A percentile compares a stretch with the other conserved stretches of the same genome.
Evolutionary conservation across 2,888 invertebrate genomes (phyloP).

Genomic region (Pyrocoelia pectoralis): DNA sequence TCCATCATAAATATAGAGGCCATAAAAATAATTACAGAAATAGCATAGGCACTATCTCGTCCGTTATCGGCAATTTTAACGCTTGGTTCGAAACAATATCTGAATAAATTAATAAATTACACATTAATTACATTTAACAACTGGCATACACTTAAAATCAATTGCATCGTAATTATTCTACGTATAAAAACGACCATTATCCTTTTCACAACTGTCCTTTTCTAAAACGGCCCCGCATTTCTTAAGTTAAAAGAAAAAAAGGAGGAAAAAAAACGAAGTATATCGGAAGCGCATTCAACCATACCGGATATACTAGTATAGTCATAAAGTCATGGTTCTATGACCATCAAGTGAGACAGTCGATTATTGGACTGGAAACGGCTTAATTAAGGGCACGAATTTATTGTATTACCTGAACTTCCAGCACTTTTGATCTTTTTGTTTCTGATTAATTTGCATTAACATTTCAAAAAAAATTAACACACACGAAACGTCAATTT

Average conservation of each 20-base stretch:
- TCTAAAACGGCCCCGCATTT: conserved; percentile 22
- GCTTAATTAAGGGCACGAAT: conserved; percentile 42
- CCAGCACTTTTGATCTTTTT: conserved; percentile 27
- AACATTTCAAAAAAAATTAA: too few species aligned
- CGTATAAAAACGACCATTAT: conserved; percentile 47
- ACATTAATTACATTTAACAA: conserved; percentile 60
- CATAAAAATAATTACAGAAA: conserved; percentile 38
- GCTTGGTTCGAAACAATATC: conserved; percentile 60
- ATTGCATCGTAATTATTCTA: conserved; percentile 55
- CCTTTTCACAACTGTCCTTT: conserved; percentile 32
- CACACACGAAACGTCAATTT: too few species aligned
- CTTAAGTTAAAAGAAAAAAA: conserved; percentile 20
- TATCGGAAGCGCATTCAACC: conserved; percentile 51
- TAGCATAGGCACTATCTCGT: conserved; percentile 51
- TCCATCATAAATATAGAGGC: conserved; percentile 25
- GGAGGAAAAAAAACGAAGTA: conserved; percentile 26
- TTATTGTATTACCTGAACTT: conserved; percentile 38
- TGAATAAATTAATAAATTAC: conserved; percentile 63
- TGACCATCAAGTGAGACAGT: conserved; percentile 49
- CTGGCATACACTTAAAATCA: conserved; percentile 60
- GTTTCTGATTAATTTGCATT: too few species aligned
- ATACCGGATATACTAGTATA: conserved; percentile 58
- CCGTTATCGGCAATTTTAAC: conserved; percentile 61
- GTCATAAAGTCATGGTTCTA: conserved; percentile 54
- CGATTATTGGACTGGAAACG: conserved; percentile 52